phyloP scores from a whole-genome alignment of 2,888 invertebrate species.

The Pollenia angustigena region DNA sequence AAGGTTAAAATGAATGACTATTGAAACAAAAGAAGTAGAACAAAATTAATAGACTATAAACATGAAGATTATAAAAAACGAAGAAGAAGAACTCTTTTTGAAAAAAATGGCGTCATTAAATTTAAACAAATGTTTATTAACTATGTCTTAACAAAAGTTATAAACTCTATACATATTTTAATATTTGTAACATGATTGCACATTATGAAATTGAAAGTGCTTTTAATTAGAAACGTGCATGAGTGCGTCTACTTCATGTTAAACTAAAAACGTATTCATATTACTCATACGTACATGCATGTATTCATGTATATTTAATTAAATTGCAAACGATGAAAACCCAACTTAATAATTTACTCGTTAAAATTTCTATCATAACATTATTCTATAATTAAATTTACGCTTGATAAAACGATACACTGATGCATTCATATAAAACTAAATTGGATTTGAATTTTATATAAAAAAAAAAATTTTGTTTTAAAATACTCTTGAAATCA shows the following conservation, averaged over 20 bases:
- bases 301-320: too few relatives aligned
- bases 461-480: too few relatives aligned
- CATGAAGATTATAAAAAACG: neutral
- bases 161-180: neutral
- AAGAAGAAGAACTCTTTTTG: neutral
- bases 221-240: neutral
- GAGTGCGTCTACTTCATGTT: neutral
- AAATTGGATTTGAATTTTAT: too few relatives aligned
- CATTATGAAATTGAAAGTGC: neutral
- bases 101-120: neutral
- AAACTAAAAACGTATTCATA: constrained; percentile 2
- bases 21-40: neutral
- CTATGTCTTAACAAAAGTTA: too few relatives aligned
- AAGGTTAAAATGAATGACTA: neutral
- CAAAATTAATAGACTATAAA: neutral
- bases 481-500: too few relatives aligned
- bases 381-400: too few relatives aligned
- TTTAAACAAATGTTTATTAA: neutral
- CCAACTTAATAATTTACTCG: too few relatives aligned
- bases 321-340: too few relatives aligned
- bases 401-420: too few relatives aligned
- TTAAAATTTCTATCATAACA: too few relatives aligned
- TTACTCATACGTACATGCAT: neutral
- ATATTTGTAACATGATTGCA: neutral
- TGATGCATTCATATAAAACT: too few relatives aligned